Conservation (phyloP, 2,797 vertebrate species). For the Hirundo rustica region DNA sequence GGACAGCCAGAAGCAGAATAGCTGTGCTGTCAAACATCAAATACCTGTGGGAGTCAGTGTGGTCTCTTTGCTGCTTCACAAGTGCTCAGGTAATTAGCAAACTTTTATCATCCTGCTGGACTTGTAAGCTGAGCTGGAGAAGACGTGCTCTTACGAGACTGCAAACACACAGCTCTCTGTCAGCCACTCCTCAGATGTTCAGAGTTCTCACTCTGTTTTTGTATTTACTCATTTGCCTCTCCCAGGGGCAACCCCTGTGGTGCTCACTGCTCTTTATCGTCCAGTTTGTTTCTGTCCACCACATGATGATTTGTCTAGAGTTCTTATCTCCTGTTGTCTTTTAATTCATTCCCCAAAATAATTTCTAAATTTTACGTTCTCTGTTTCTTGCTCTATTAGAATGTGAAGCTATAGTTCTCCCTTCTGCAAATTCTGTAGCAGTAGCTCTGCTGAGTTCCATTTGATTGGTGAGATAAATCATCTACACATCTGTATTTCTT, state of each 20-base stretch:
- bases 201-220: background rate
- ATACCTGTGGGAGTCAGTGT: too few relatives aligned
- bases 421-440: background rate
- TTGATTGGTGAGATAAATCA: background rate
- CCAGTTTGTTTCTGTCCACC: background rate
- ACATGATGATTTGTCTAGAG: background rate
- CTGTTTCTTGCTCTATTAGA: background rate
- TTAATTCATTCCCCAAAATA: background rate
- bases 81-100: too few relatives aligned
- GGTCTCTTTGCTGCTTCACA: too few relatives aligned
- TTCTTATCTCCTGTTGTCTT: background rate
- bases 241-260: background rate
- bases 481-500: background rate
- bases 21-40: too few relatives aligned
- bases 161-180: background rate
- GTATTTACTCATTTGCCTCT: background rate
- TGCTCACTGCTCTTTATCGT: background rate
- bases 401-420: background rate
- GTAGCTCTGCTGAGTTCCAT: background rate
- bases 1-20: too few relatives aligned
- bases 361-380: background rate
- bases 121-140: background rate
- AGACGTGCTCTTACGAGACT: fast-evolving
- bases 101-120: too few relatives aligned
- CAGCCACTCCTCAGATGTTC: background rate